Evolutionary conservation across 2,113 vertebrate genomes (phyloP).

Genomic region (Austrofundulus limnaeus): DNA sequence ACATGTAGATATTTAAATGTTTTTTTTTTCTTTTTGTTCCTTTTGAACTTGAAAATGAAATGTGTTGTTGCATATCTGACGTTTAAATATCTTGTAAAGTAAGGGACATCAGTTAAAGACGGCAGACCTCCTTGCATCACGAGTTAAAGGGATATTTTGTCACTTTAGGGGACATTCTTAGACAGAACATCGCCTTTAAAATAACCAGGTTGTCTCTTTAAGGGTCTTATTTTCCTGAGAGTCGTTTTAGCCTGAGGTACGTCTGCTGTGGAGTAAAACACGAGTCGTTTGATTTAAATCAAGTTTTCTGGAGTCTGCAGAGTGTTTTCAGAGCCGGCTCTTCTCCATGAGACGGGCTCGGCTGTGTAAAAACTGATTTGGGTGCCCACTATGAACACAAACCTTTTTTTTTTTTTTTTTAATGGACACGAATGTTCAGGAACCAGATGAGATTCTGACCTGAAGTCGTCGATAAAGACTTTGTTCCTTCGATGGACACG

Average conservation of each 20-base stretch:
- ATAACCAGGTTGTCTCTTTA: not conserved
- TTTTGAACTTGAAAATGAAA: constrained; percentile 76
- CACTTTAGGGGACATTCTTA: too few species aligned
- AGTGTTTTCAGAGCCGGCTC: constrained; percentile 42
- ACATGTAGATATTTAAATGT: constrained; percentile 78
- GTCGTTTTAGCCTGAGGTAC: not conserved
- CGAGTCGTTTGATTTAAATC: constrained; percentile 5
- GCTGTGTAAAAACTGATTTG: not conserved
- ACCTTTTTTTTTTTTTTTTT: too few species aligned
- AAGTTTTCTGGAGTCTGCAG: not conserved
- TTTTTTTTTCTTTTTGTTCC: constrained; percentile 36
- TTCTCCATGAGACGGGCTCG: too few species aligned
- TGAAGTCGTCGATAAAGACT: not conserved
- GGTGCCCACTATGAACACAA: constrained; percentile 36
- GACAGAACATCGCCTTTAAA: too few species aligned
- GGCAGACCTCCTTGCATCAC: too few species aligned
- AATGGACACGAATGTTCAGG: constrained; percentile 5
- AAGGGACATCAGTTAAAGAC: constrained; percentile 44
- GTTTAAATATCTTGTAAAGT: constrained; percentile 63
- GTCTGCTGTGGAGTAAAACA: constrained; percentile 13
- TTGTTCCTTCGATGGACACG: constrained; percentile 18
- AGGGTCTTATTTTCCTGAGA: constrained; percentile 21
- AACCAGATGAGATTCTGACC: constrained; percentile 14
- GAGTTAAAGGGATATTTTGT: too few species aligned
- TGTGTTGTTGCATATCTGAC: constrained; percentile 60